Conservation (phyloP, 2,888 invertebrate species). For the Halictus ligatus region DNA sequence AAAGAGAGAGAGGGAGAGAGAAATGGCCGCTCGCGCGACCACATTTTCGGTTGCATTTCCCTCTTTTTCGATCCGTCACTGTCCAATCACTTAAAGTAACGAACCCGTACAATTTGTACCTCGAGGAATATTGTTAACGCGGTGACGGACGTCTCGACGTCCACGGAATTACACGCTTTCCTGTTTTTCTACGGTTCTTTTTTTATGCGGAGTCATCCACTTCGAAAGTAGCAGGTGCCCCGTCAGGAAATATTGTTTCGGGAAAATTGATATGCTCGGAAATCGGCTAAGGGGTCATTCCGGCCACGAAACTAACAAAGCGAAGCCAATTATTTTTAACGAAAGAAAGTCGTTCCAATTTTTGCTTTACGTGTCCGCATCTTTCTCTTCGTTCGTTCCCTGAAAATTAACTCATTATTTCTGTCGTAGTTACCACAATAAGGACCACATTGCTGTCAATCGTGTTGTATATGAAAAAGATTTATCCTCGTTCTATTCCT, state of each 20-base stretch:
- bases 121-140: conserved; percentile 16
- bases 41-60: conserved; percentile 29
- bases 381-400: not conserved
- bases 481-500: no score
- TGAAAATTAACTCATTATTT: not conserved
- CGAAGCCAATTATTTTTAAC: no score
- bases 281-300: not conserved
- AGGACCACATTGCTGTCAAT: no score
- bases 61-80: conserved; percentile 40
- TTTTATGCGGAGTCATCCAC: conserved; percentile 28
- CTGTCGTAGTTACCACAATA: not conserved
- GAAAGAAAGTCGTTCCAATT: not conserved
- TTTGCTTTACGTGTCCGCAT: not conserved
- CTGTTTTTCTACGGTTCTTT: not conserved
- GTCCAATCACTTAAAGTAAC: conserved; percentile 28
- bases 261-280: not conserved
- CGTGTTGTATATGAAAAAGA: no score
- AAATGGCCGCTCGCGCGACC: not conserved
- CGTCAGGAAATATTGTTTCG: conserved; percentile 27
- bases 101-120: conserved; percentile 1
- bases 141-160: not conserved
- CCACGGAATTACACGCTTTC: not conserved
- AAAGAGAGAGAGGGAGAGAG: not conserved
- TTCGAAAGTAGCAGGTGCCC: not conserved
- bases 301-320: not conserved